Evolutionary conservation across 2,888 invertebrate genomes (phyloP), one percentile per base, ranked within the genome.

Genomic region (Petrolisthes manimaculis): DNA sequence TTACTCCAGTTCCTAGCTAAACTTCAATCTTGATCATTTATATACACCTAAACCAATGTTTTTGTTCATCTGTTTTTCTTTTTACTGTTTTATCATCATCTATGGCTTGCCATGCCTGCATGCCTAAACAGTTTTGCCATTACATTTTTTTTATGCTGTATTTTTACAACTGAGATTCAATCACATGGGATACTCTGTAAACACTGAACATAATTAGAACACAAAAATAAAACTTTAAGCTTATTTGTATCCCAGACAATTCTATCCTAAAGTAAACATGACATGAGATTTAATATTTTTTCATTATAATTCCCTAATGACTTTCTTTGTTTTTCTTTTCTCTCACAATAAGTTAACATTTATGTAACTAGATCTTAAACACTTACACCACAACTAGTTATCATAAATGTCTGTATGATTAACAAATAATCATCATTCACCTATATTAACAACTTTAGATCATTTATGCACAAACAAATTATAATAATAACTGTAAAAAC

Each of bases 71-170:
- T 37, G 37, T 2, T 37, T 37, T 2, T 37, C 37, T 37, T 2
- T 37, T 37, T 37, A 37, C 37, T 37, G 37, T 37, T 37, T 37
- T 37, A 37, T 37, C 37, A 37, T 37, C 37, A 37, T 37, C 37
- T 37, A 37, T 61, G 61, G 18, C 61, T 61, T 9, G 61, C 61
- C 61, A 61, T 61, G 61, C 61, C 61, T 61, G 12, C 14, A 14
- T 77, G 24, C 5, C 77, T 77, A 77, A 77, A 77, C 77, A 37
- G 77, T 77, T 77, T 77, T 77, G 77, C 51, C 77, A 77, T 77
- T 77, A 77, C 24, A 77, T 77, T 9, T 12, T 77, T 14, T 37
- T 14, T 37, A 12, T 77, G 77, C 24, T 37, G 8, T 37, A 77
- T 77, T 37, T 77, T 77, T 77, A 77, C 77, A 77, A 6, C 6